Evolutionary conservation across 1,140 invertebrate genomes (phyloP), one percentile per base, ranked within the genome.

Genomic region (Nasonia longicornis): DNA sequence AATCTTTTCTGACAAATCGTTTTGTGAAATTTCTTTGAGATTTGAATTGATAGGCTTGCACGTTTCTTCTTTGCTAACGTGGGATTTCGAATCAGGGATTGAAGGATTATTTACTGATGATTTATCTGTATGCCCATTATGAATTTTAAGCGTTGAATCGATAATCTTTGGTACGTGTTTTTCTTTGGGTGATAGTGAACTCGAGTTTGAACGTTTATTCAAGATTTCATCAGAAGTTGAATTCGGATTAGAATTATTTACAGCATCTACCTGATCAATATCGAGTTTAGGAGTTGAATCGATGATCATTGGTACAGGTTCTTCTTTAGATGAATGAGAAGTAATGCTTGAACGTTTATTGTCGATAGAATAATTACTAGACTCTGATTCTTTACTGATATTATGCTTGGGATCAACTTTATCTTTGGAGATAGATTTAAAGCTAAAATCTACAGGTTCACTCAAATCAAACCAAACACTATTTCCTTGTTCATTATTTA

Each of bases 1-100:
- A 26, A 88, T 88, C 35, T 78, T 80, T 0, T 86, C 86, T 22
- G 88, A 77, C 6, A 85, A 80, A 20, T 79, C 70, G 64, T 73
- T 85, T 35, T 85, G 85, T 52, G 22, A 58, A 45, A 2, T 75
- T 58, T 67, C 6, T 20, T 22, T 35, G 10, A 69, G 16, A 75
- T 67, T 75, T 6, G 58, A 42, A 31, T 72, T 35, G 16, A 12
- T 31, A 35, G n/a, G 2, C 22, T 79, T 63, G 26, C 10, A 42
- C 4, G 20, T 11, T 38, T 71, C 69, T 26, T 42, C 70, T 42
- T 71, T 48, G 22, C 64, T 31, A 63, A 73, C 3, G 26, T 42
- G 22, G 2, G 64, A 64, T 45, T 79, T 52, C 3, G 38, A 31
- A 22, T 70, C 48, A 48, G 67, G 38, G 58, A 2, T 69, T 52